phyloP scores from a whole-genome alignment of 2,888 invertebrate genomes.

The Nesidiocoris tenuis region DNA sequence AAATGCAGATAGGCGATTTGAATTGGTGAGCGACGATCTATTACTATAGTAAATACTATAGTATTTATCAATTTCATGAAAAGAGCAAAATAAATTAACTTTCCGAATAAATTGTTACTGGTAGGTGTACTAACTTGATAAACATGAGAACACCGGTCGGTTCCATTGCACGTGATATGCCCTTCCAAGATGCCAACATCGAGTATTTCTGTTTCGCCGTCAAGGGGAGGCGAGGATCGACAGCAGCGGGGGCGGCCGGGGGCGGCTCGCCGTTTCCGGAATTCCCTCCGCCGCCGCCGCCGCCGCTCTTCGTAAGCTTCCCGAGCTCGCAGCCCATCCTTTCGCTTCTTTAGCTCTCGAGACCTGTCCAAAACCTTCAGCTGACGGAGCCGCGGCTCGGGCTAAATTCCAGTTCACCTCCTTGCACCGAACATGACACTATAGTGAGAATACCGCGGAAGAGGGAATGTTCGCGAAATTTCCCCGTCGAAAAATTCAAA shows the following conservation, averaged over 20 bases:
- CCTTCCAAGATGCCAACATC: conserved; percentile 88
- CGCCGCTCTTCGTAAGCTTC: conserved; percentile 64
- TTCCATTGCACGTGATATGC: conserved; percentile 84
- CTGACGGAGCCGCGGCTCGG: not conserved
- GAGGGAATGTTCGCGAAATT: not conserved
- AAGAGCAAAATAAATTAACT: no score
- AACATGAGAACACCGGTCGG: conserved; percentile 89
- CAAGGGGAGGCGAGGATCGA: conserved; percentile 76
- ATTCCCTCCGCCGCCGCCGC: conserved; percentile 55
- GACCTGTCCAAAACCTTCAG: not conserved
- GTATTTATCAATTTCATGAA: no score
- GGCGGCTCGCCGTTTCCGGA: conserved; percentile 59
- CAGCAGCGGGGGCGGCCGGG: conserved; percentile 64
- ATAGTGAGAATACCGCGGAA: not conserved
- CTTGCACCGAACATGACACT: conserved; percentile 25
- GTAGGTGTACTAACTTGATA: conserved; percentile 71
- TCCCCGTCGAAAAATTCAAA: not conserved
- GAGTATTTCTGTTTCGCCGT: conserved; percentile 85
- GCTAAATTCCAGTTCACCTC: not conserved
- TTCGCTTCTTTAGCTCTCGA: not conserved
- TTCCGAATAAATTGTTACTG: no score
- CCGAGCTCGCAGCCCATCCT: conserved; percentile 76
- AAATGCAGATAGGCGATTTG: no score
- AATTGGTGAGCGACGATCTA: no score
- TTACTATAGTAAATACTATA: no score